Conservation (phyloP, 2,113 vertebrate genomes). For the Rattus rattus region DNA sequence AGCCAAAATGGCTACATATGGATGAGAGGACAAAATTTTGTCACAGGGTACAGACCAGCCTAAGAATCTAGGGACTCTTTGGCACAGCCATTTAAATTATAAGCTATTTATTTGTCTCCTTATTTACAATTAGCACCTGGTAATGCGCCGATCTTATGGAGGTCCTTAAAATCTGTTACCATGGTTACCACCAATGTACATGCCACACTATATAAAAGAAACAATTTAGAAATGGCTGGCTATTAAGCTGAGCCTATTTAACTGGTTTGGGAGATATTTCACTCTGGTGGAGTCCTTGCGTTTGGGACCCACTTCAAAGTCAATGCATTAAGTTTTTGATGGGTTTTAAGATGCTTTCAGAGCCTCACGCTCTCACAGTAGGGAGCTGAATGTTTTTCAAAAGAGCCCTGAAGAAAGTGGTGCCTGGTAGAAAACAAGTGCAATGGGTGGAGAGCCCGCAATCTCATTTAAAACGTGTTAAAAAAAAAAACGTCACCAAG, state of each 20-base stretch:
- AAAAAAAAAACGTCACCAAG: background rate
- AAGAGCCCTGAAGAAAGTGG: constrained; percentile 10
- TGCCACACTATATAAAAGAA: constrained; percentile 39
- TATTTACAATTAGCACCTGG: constrained; percentile 84
- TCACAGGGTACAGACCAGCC: constrained; percentile 64
- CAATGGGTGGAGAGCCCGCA: background rate
- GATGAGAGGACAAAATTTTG: constrained; percentile 80
- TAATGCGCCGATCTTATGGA: constrained; percentile 85
- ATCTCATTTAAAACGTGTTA: background rate
- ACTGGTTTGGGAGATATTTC: constrained; percentile 42
- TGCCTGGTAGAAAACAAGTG: background rate
- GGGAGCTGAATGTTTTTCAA: background rate
- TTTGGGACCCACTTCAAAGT: constrained; percentile 48
- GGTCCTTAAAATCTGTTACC: constrained; percentile 77
- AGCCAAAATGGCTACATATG: constrained; percentile 68
- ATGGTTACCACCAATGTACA: constrained; percentile 75
- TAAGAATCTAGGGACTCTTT: constrained; percentile 73
- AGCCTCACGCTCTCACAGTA: background rate
- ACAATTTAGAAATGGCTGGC: constrained; percentile 31
- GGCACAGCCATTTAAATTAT: constrained; percentile 82
- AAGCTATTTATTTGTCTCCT: constrained; percentile 86
- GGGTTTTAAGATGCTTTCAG: constrained; percentile 32
- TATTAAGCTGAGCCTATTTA: constrained; percentile 10
- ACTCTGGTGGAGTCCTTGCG: background rate
- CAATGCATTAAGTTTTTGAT: constrained; percentile 10